Evolutionary conservation across 1,140 invertebrate species (phyloP).

Genomic region (Macrotrachela quadricornifera): DNA sequence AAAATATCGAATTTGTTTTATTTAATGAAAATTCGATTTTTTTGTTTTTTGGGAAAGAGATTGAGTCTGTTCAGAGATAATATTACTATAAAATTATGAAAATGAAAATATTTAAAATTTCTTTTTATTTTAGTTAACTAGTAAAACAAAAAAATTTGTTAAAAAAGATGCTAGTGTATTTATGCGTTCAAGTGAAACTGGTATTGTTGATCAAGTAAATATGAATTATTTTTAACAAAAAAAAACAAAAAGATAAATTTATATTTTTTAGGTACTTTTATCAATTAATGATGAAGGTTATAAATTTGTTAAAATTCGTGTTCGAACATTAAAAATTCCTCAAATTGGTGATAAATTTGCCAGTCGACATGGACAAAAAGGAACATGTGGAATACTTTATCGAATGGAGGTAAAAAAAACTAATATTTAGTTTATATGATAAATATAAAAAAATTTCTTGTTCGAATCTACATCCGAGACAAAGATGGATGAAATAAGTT

Average conservation of each 20-base stretch:
- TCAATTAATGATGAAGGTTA: constrained; percentile 89
- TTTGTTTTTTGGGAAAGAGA: no score
- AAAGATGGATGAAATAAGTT: no score
- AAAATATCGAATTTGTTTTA: no score
- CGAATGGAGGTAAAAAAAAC: constrained; percentile 48
- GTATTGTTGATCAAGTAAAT: constrained; percentile 81
- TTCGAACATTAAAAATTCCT: constrained; percentile 84
- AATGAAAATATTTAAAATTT: no score
- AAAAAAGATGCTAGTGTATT: constrained; percentile 94
- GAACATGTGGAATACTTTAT: constrained; percentile 94
- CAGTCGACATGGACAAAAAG: constrained; percentile 89
- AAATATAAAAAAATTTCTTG: no score
- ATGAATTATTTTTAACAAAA: background rate
- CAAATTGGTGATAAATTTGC: constrained; percentile 99
- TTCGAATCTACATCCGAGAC: no score
- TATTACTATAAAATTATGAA: no score
- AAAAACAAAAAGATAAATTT: background rate
- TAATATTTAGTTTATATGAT: constrained; percentile 21
- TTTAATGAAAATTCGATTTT: no score
- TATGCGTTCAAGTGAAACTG: constrained; percentile 84
- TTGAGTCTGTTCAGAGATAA: no score
- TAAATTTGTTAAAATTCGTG: constrained; percentile 93
- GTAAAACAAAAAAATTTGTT: constrained; percentile 22
- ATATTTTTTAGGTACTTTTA: constrained; percentile 48
- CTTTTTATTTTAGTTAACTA: no score